These are phyloP conservation scores for Calyptomena viridis DNA, from an alignment of 2,113 vertebrate species.

Conservation along the genomic window DNA sequence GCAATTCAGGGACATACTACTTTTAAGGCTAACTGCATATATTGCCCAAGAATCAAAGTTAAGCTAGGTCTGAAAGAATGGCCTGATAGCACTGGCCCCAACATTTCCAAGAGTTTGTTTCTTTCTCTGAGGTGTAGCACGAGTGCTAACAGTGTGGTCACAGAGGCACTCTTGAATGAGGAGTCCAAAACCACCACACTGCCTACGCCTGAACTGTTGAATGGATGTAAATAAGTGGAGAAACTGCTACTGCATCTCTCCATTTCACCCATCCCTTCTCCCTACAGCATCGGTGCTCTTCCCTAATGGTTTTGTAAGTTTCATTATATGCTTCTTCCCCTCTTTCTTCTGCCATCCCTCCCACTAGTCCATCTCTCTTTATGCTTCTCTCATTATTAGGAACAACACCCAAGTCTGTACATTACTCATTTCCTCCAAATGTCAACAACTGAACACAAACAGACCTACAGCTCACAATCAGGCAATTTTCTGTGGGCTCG, in stretches of 20 bases:
- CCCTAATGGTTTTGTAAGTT: background rate
- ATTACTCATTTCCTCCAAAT: background rate
- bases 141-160: fast-evolving
- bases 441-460: background rate
- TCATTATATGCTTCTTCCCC: background rate
- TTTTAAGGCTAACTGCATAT: background rate
- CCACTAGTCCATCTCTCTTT: background rate
- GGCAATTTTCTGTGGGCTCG: background rate
- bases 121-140: background rate
- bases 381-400: background rate
- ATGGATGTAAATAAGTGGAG: background rate
- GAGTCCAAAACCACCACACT: background rate
- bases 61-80: background rate
- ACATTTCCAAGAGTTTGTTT: fast-evolving
- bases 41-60: background rate
- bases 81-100: background rate
- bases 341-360: background rate
- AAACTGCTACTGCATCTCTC: background rate
- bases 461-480: background rate
- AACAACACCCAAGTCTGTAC: background rate
- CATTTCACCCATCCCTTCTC: background rate
- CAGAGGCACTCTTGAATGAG: background rate
- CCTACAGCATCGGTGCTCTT: background rate
- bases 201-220: background rate
- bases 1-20: background rate